phyloP scores from a whole-genome alignment of 2,113 vertebrate species.

The Crotalus viridis region DNA sequence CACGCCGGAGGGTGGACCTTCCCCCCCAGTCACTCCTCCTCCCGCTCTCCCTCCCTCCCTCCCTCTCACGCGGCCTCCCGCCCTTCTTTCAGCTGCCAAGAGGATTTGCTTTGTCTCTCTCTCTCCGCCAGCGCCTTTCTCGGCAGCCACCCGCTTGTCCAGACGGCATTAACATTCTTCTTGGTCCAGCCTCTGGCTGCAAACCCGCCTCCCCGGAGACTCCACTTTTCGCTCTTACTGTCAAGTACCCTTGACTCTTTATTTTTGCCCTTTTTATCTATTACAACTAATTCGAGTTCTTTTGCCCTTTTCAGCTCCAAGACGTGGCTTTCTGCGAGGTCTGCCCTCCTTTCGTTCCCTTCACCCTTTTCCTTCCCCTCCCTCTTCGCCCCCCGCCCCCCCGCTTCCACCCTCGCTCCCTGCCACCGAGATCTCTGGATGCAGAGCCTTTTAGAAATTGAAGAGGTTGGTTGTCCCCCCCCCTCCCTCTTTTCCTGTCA shows the following conservation, averaged over 20 bases:
- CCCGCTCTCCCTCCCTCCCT: not conserved
- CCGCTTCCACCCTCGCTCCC: constrained; percentile 45
- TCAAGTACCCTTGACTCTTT: constrained; percentile 98
- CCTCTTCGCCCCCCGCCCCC: too few relatives aligned
- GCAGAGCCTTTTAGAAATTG: constrained; percentile 83
- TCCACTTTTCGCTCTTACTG: constrained; percentile 95
- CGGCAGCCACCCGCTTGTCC: constrained; percentile 69
- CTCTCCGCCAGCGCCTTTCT: constrained; percentile 53
- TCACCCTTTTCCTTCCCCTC: constrained; percentile 21
- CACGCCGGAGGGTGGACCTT: not conserved
- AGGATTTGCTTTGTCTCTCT: constrained; percentile 75
- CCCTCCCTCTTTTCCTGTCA: constrained; percentile 80
- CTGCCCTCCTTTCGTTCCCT: constrained; percentile 46
- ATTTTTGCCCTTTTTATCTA: constrained; percentile 99
- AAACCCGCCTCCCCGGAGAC: constrained; percentile 83
- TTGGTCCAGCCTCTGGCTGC: constrained; percentile 72
- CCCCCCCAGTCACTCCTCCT: not conserved
- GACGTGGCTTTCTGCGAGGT: constrained; percentile 86
- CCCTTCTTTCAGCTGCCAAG: constrained; percentile 51
- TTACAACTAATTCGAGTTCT: constrained; percentile 98
- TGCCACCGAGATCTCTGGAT: constrained; percentile 74
- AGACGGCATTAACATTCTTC: constrained; percentile 91
- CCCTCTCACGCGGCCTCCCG: constrained; percentile 17
- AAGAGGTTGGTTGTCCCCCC: constrained; percentile 66
- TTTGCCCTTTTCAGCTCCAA: constrained; percentile 97